Conservation (phyloP, 2,888 invertebrate genomes). For the Athalia cordata region DNA sequence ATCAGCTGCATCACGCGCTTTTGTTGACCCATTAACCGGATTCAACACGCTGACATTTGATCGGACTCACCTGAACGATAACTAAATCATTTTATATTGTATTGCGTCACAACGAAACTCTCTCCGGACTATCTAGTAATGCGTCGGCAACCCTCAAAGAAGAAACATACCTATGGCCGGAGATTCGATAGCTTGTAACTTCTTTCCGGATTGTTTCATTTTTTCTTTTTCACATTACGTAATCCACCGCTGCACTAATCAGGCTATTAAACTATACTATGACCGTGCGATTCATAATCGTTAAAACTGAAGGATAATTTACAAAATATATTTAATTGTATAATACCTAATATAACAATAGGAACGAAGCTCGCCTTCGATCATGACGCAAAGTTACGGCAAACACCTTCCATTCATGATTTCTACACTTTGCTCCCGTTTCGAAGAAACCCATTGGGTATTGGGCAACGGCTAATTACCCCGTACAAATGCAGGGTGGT, state of each 20-base stretch:
- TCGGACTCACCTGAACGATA: not conserved
- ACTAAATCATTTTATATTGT: conserved; percentile 3
- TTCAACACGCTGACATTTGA: conserved; percentile 6
- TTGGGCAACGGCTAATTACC: conserved; percentile 62
- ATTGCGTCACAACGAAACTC: conserved; percentile 5
- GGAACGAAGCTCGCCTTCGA: too few species aligned
- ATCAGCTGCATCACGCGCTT: not conserved
- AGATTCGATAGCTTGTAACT: too few species aligned
- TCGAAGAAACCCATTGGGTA: conserved; percentile 58
- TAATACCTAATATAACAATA: too few species aligned
- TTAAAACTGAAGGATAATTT: too few species aligned
- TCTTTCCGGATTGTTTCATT: not conserved
- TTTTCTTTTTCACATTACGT: conserved; percentile 8
- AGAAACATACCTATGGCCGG: not conserved
- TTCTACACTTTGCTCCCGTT: conserved; percentile 54
- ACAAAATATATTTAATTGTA: too few species aligned
- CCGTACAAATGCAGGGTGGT: conserved; percentile 47
- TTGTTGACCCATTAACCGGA: not conserved
- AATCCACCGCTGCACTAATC: not conserved
- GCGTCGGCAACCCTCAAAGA: not conserved
- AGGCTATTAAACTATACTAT: too few species aligned
- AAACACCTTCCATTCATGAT: conserved; percentile 22
- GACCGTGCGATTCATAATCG: too few species aligned
- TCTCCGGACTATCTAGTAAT: not conserved
- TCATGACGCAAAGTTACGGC: not conserved